Conservation (phyloP, 1,140 invertebrate genomes). For the Euwallacea similis region DNA sequence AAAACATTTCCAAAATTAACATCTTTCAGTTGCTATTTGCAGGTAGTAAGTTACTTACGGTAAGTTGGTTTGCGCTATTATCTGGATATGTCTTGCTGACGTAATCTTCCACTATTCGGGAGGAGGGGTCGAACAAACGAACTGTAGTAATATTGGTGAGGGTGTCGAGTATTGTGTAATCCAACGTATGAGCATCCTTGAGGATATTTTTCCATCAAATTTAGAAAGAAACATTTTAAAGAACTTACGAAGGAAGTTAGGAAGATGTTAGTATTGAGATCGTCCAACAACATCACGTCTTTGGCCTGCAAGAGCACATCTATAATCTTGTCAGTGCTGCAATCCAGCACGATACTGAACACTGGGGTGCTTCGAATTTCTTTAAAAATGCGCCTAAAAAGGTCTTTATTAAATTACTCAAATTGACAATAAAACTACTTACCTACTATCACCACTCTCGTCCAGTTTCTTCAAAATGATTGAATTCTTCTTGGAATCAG, state of each 20-base stretch:
- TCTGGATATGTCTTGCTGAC: slow-evolving; percentile 10
- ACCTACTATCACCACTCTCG: slow-evolving; percentile 64
- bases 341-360: slow-evolving; percentile 79
- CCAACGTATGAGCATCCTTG: slow-evolving; percentile 49
- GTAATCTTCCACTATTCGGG: background rate
- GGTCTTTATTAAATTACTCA: background rate
- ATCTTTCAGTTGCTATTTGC: background rate
- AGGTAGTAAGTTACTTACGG: slow-evolving; percentile 10
- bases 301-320: slow-evolving; percentile 74
- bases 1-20: slow-evolving; percentile 37
- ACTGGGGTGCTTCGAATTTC: slow-evolving; percentile 72
- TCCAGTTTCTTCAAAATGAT: slow-evolving; percentile 64
- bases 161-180: slow-evolving; percentile 53
- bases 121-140: slow-evolving; percentile 66
- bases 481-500: slow-evolving; percentile 56
- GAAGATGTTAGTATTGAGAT: slow-evolving; percentile 65
- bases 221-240: background rate
- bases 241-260: slow-evolving; percentile 58
- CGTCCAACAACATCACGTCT: slow-evolving; percentile 75
- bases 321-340: slow-evolving; percentile 65
- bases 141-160: slow-evolving; percentile 75
- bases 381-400: slow-evolving; percentile 69
- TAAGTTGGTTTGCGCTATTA: slow-evolving; percentile 10
- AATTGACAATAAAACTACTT: background rate
- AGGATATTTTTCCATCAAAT: slow-evolving; percentile 4